These are phyloP conservation scores for Sclerurus mexicanus DNA, from an alignment of 2,113 vertebrate genomes.

Conservation along the genomic window DNA sequence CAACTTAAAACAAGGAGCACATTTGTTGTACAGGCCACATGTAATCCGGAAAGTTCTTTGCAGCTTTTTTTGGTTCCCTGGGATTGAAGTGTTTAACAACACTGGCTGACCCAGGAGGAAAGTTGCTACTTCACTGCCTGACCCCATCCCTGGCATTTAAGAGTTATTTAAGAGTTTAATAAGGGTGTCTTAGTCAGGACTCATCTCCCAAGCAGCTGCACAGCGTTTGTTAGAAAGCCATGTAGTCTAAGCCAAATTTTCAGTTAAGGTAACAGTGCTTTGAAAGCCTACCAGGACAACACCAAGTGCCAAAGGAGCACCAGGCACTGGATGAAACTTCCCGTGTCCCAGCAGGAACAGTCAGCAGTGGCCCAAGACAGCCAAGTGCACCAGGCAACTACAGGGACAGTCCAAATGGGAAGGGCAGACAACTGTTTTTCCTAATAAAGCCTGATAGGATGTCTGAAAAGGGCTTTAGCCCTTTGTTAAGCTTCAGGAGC, in stretches of 20 bases:
- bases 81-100: not conserved
- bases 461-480: not conserved
- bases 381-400: not conserved
- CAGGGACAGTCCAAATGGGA: not conserved
- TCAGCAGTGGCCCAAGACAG: not conserved
- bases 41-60: not conserved
- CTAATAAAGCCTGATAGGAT: constrained; percentile 63
- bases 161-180: not conserved
- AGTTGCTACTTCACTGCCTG: not conserved
- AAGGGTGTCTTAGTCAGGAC: not conserved
- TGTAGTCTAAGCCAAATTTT: accelerated
- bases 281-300: not conserved
- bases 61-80: not conserved
- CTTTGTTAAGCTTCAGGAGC: constrained; percentile 46
- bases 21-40: not conserved
- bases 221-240: not conserved
- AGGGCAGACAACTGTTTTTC: constrained; percentile 25
- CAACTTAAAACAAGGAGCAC: not conserved
- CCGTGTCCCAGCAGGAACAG: accelerated
- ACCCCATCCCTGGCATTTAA: not conserved
- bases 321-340: not conserved
- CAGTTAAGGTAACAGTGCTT: not conserved
- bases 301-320: not conserved
- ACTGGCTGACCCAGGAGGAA: not conserved
- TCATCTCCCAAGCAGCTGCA: not conserved